Base-by-base conservation (phyloP, 2,113 vertebrate species). In the Pogonocichla stellata region DNA sequence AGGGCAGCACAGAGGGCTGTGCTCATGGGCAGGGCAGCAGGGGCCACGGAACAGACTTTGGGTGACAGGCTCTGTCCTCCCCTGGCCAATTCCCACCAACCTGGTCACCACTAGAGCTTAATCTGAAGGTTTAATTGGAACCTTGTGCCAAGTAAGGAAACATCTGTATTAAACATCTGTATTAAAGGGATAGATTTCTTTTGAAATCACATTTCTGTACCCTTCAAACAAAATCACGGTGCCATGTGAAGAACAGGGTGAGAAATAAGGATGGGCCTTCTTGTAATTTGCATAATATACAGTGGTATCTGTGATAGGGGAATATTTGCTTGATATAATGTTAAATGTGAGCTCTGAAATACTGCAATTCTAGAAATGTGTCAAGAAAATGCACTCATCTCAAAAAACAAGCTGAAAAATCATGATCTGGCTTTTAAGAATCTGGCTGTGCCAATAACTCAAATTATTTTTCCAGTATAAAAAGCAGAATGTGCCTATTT, bases 1-100 rank as follows among this genome's bases (percentile, higher is more conserved):
- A 70, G 45, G 5, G 17, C 8, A 16, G 18, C 18, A 22, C 10
- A 53, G 33, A 57, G 42, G n/a, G 28, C 36, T 58, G 25, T 8
- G 4, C 51, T 77, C 29, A 11, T 0, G 17, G 74, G 8, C 26
- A 69, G 53, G 54, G 8, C 20, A 33, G 4, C 9, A 17, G 9
- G 4, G 54, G 19, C 26, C 8, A 2, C 34, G 43, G 57, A 38
- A 67, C 0, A 2, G 34, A 29, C 7, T n/a, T 20, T 3, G 14
- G 64, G 54, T 25, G 56, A 24, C 20, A 56, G 29, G 15, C 26
- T 50, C 26, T 61, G 56, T 29, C 16, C 67, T 73, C 8, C 25
- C 34, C 19, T 23, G 62, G 26, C 45, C 25, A 48, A 26, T n/a
- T 10, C 14, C 64, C 79, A 45, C 53, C 25, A 42, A 31, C 17